Percentiles rank a stretch among this genome's conserved stretches.
Conservation (phyloP, 2,888 invertebrate species). For the Desoria tigrina region DNA sequence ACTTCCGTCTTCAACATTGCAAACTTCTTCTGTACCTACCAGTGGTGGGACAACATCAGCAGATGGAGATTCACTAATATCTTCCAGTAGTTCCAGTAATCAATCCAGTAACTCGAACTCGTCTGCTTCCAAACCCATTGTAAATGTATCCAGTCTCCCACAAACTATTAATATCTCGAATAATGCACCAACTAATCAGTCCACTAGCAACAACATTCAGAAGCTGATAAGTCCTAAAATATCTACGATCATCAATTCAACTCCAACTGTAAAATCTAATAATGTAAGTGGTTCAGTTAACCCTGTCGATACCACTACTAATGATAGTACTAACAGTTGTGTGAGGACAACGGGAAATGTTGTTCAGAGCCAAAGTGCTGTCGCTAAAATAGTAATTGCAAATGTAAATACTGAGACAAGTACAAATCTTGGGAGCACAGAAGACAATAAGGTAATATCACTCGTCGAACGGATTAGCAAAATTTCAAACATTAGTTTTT, state of each 20-base stretch:
- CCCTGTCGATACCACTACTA: background rate
- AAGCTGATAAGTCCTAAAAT: background rate
- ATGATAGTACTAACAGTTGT: background rate
- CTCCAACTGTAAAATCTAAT: too few relatives aligned
- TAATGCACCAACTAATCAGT: too few relatives aligned
- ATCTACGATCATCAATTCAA: too few relatives aligned
- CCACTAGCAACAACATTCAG: background rate
- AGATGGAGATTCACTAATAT: too few relatives aligned
- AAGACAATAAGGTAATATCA: slow-evolving; percentile 22
- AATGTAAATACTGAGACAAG: slow-evolving; percentile 3
- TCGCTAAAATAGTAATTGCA: slow-evolving; percentile 7
- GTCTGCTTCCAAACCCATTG: background rate
- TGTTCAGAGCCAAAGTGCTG: background rate
- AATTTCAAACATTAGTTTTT: too few relatives aligned
- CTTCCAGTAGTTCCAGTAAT: too few relatives aligned
- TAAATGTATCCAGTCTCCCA: background rate
- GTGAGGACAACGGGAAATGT: background rate
- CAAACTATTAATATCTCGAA: background rate
- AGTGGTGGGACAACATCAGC: background rate
- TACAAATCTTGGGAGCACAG: slow-evolving; percentile 3
- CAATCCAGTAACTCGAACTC: too few relatives aligned
- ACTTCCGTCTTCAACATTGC: background rate
- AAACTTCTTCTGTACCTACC: background rate
- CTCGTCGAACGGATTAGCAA: too few relatives aligned
- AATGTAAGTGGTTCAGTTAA: background rate